Evolutionary conservation across 1,140 invertebrate genomes (phyloP), one percentile per base, ranked within the genome.

Genomic region (Bombus cullumanus): DNA sequence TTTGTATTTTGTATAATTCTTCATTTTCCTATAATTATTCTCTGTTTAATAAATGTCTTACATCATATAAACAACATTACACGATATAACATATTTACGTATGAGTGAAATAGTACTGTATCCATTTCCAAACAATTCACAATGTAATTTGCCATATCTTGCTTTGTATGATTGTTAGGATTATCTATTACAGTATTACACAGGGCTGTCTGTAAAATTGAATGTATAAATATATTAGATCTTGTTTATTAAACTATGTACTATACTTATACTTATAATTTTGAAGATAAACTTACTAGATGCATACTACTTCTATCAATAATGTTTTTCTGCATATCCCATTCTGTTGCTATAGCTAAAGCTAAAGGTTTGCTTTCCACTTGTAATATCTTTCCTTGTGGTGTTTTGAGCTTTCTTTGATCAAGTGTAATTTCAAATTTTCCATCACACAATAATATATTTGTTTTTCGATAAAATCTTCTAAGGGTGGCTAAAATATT

Each of bases 111-210:
- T 12, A 98, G 95, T 85, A 98, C 94, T 57, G 99, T 99, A 94
- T 99, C 99, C 62, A 98, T 98, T 88, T 98, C 96, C 64, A 99
- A 94, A 93, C 97, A 99, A 91, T 98, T 97, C 12, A 98, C 92
- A 87, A 99, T 96, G 91, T 97, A 97, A 91, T 97, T 96, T 12
- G 97, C 97, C 85, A 99, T 96, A 92, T 98, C 96, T 89, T 96
- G 95, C 92, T 97, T 97, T n/a, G 94, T 97, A 79, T 97, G 95
- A 86, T 97, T 97, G 89, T 97, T 97, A 31, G 98, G 98, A 96
- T 99, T 99, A 94, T 99, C 99, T 73, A 98, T 94, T 83, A 97
- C 97, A 59, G 98, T 99, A 91, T 98, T 99, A 91, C 98, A 98
- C 13, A 99, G 95, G n/a, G 97, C 97, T 37, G 98, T 99, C 97